A percentile compares a stretch with the other conserved stretches of the same genome.
Conservation (phyloP, 2,888 invertebrate species). For the Onchidella celtica region DNA sequence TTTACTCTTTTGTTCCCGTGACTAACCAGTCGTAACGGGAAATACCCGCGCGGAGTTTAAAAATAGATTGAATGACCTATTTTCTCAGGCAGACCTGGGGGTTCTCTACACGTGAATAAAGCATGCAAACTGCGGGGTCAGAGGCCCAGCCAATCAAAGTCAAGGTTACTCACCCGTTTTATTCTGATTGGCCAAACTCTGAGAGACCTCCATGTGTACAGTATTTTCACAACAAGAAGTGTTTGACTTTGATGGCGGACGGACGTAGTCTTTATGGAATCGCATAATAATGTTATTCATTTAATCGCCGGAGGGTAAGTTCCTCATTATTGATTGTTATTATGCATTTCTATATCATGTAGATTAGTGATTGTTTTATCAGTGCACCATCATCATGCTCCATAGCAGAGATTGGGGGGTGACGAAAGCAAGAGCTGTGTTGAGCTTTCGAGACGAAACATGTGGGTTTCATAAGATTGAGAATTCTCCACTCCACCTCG, state of each 20-base stretch:
- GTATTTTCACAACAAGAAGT: conserved; percentile 31
- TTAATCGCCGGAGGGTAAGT: conserved; percentile 97
- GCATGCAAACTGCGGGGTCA: conserved; percentile 44
- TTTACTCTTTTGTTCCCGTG: too few species aligned
- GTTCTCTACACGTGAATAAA: conserved; percentile 49
- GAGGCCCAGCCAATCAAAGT: conserved; percentile 48
- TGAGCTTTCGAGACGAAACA: too few species aligned
- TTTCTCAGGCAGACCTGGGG: not conserved
- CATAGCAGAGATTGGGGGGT: too few species aligned
- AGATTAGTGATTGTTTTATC: too few species aligned
- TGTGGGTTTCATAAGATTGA: too few species aligned
- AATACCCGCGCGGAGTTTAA: conserved; percentile 9
- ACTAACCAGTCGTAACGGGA: too few species aligned
- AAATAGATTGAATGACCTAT: conserved; percentile 8
- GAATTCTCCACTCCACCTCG: too few species aligned
- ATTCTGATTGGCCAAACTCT: conserved; percentile 48
- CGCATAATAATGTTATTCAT: conserved; percentile 86
- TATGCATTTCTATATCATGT: too few species aligned
- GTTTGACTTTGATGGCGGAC: conserved; percentile 52
- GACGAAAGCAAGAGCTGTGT: too few species aligned
- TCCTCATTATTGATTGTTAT: too few species aligned
- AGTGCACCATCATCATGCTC: too few species aligned
- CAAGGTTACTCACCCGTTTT: conserved; percentile 41
- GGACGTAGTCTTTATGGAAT: conserved; percentile 56
- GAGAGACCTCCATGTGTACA: conserved; percentile 42